These are phyloP conservation scores for Choloepus didactylus DNA, from an alignment of 2,797 vertebrate genomes.

Conservation along the genomic window DNA sequence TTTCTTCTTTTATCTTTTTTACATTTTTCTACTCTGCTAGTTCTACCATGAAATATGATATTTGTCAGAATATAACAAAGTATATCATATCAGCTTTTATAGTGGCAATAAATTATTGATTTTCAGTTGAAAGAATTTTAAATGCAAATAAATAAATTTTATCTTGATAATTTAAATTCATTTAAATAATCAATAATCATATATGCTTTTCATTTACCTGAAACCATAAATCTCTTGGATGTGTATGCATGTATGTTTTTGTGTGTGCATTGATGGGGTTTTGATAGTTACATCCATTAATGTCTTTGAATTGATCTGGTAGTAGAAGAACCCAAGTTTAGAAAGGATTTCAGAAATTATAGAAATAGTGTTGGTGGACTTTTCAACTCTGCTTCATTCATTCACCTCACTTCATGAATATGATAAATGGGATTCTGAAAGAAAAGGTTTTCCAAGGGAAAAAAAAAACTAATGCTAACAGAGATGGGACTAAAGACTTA, in stretches of 20 bases:
- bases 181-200: not conserved
- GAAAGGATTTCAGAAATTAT: not conserved
- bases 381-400: not conserved
- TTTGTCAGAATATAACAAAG: not conserved
- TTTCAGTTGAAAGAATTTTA: constrained; percentile 17
- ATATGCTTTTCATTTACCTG: not conserved
- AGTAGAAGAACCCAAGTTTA: not conserved
- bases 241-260: not conserved
- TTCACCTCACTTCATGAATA: not conserved
- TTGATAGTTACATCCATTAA: not conserved
- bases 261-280: not conserved
- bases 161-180: not conserved
- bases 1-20: not conserved
- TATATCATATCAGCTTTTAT: not conserved
- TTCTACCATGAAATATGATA: not conserved
- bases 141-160: not conserved
- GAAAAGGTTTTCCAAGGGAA: not conserved
- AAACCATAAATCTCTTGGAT: not conserved
- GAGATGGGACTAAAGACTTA: not conserved
- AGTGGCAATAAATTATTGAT: not conserved
- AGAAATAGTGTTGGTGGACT: not conserved
- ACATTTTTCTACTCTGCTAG: not conserved
- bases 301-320: not conserved
- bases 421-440: not conserved
- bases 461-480: not conserved